These are phyloP conservation scores for Proteles cristata DNA, from an alignment of 2,113 vertebrate genomes.

Conservation along the genomic window DNA sequence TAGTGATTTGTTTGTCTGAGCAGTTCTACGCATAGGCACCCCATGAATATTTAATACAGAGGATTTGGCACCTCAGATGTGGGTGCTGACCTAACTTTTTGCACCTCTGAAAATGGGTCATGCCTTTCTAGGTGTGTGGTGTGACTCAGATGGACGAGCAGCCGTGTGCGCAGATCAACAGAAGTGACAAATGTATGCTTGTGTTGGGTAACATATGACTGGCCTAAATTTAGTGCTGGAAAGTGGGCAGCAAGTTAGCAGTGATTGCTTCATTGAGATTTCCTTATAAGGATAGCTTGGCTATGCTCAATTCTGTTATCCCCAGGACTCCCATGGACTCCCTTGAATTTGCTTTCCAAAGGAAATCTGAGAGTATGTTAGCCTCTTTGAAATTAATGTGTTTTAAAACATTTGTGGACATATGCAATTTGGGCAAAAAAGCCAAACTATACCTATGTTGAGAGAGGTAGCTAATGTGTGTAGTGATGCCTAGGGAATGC, in stretches of 20 bases:
- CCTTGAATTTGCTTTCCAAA: not conserved
- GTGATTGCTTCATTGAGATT: not conserved
- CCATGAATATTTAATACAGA: slow-evolving; percentile 76
- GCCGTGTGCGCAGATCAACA: slow-evolving; percentile 28
- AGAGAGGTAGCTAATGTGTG: not conserved
- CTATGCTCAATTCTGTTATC: not conserved
- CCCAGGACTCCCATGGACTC: not conserved
- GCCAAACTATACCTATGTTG: not conserved
- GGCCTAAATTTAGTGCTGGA: slow-evolving; percentile 59
- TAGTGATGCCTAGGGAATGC: not conserved
- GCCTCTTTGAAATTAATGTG: slow-evolving; percentile 5
- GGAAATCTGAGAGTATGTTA: not conserved
- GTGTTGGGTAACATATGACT: not conserved
- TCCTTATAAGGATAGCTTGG: not conserved
- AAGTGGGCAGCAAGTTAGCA: not conserved
- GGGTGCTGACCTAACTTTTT: slow-evolving; percentile 77
- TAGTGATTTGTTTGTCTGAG: slow-evolving; percentile 67
- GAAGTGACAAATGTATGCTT: slow-evolving; percentile 53
- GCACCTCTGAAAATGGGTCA: slow-evolving; percentile 78
- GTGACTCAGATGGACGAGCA: slow-evolving; percentile 75
- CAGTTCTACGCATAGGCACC: slow-evolving; percentile 68
- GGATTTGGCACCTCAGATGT: slow-evolving; percentile 69
- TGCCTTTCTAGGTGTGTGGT: slow-evolving; percentile 68
- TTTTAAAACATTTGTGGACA: not conserved
- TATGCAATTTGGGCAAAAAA: not conserved